These are phyloP conservation scores for Anniella stebbinsi DNA, from an alignment of 2,797 vertebrate genomes.

Conservation along the genomic window DNA sequence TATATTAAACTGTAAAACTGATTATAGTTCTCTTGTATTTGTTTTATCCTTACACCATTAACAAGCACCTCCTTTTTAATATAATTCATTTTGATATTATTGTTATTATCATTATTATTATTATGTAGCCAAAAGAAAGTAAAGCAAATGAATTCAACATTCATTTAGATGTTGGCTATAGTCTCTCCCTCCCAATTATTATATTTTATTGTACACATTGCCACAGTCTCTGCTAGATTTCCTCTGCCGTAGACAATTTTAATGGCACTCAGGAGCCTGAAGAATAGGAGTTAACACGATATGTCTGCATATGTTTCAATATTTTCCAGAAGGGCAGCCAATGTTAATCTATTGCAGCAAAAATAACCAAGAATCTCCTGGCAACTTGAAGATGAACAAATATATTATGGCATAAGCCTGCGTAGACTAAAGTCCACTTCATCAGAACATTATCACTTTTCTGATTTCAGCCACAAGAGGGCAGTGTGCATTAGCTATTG, in stretches of 20 bases:
- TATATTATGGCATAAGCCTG: neutral
- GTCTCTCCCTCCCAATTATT: neutral
- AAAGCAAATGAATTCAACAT: neutral
- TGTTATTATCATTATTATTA: neutral
- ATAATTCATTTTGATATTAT: neutral
- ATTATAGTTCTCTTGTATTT: neutral
- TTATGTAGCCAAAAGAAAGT: neutral
- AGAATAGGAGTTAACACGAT: neutral
- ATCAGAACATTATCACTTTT: neutral
- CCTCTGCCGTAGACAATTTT: neutral
- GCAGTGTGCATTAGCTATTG: conserved; percentile 54
- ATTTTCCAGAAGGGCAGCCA: neutral
- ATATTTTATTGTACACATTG: neutral
- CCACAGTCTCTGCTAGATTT: neutral
- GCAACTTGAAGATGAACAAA: neutral
- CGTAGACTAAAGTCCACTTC: neutral
- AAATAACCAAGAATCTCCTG: neutral
- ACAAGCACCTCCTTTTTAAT: neutral
- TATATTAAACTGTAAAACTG: neutral
- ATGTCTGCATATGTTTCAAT: neutral
- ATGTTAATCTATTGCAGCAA: neutral
- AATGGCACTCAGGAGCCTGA: neutral
- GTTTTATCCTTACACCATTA: neutral
- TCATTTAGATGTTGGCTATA: neutral
- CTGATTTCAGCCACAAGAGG: conserved; percentile 54